Percentiles rank a stretch among this genome's conserved stretches.
Evolutionary conservation across 2,113 vertebrate genomes (phyloP).

Genomic region (Archocentrus centrarchus): DNA sequence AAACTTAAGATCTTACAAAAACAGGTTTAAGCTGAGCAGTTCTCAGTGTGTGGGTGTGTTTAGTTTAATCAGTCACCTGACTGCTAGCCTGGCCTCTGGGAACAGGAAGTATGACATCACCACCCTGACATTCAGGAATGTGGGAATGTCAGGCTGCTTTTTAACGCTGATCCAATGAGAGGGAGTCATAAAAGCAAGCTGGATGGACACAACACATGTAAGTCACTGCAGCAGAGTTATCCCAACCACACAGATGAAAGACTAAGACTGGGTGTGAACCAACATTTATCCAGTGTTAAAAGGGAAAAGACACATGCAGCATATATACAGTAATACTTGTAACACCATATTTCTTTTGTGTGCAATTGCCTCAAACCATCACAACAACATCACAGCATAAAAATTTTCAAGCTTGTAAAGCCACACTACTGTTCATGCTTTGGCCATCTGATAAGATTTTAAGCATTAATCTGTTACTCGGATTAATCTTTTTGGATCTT

Average conservation of each 20-base stretch:
- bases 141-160: constrained; percentile 72
- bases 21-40: constrained; percentile 36
- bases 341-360: not conserved
- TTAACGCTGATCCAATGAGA: constrained; percentile 52
- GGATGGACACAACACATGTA: constrained; percentile 35
- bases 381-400: not conserved
- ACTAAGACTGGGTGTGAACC: not conserved
- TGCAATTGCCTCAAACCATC: not conserved
- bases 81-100: constrained; percentile 62
- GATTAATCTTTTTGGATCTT: not conserved
- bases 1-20: constrained; percentile 53
- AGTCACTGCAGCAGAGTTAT: constrained; percentile 22
- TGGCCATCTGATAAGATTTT: not conserved
- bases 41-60: constrained; percentile 36
- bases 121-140: constrained; percentile 77
- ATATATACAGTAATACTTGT: not conserved
- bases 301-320: not conserved
- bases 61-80: constrained; percentile 70
- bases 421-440: not conserved
- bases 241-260: constrained; percentile 4
- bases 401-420: not conserved
- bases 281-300: not conserved
- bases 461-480: not conserved
- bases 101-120: constrained; percentile 82
- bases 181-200: constrained; percentile 25